These are phyloP conservation scores for Drosophila crucigera DNA, from an alignment of 2,888 invertebrate species.

Conservation along the genomic window DNA sequence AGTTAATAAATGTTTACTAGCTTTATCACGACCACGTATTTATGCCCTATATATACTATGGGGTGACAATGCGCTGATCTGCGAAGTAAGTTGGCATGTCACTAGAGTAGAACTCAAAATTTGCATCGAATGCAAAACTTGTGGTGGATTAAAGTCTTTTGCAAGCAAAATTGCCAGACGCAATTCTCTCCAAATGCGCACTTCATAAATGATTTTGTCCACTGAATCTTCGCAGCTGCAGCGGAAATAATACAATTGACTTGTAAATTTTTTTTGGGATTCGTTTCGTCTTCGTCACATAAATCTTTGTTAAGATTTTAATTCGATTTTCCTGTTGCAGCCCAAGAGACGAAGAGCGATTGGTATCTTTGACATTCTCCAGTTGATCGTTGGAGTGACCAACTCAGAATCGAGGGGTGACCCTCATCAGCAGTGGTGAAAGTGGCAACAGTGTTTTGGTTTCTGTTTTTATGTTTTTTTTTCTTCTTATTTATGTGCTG, in stretches of 20 bases:
- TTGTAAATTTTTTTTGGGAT: conserved; percentile 54
- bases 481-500: conserved; percentile 32
- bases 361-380: conserved; percentile 26
- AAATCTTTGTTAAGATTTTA: conserved; percentile 73
- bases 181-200: conserved; percentile 3
- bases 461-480: not conserved
- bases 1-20: conserved; percentile 8
- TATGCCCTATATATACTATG: conserved; percentile 3
- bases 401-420: conserved; percentile 16
- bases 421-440: conserved; percentile 61
- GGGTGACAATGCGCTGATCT: conserved; percentile 5
- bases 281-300: conserved; percentile 41
- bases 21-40: not conserved
- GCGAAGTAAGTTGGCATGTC: conserved; percentile 5
- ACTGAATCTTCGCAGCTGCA: conserved; percentile 28
- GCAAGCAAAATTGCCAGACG: conserved; percentile 1
- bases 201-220: conserved; percentile 13
- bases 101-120: conserved; percentile 14
- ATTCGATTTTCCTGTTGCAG: conserved; percentile 52
- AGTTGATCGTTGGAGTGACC: conserved; percentile 1
- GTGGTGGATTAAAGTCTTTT: not conserved
- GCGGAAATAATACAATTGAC: conserved; percentile 77
- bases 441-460: conserved; percentile 43
- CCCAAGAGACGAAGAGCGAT: conserved; percentile 31
- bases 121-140: conserved; percentile 31